Conservation (phyloP, 2,888 invertebrate species). For the Octodonta nipae region DNA sequence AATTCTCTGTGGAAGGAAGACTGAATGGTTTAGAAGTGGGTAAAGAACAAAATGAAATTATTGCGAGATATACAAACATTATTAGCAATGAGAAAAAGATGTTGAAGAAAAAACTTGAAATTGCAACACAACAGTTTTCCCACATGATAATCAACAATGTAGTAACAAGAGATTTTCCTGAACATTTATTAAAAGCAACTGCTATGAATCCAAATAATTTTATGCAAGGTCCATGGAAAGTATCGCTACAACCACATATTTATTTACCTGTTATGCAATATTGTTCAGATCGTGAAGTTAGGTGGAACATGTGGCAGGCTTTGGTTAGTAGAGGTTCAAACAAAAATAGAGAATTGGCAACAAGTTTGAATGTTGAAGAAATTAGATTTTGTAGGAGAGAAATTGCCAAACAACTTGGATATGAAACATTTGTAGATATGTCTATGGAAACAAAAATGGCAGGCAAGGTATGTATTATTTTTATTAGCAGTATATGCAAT, state of each 20-base stretch:
- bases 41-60: conserved; percentile 38
- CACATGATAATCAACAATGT: conserved; percentile 53
- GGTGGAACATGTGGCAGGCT: conserved; percentile 81
- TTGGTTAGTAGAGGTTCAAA: conserved; percentile 56
- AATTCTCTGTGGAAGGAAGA: conserved; percentile 68
- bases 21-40: conserved; percentile 66
- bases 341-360: conserved; percentile 50
- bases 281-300: conserved; percentile 62
- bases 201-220: conserved; percentile 47
- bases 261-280: conserved; percentile 67
- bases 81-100: conserved; percentile 44
- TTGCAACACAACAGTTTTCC: conserved; percentile 51
- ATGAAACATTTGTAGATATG: conserved; percentile 65
- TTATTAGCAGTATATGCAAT: too few species aligned
- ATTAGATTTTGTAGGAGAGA: conserved; percentile 55
- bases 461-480: too few species aligned
- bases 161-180: conserved; percentile 61
- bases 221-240: conserved; percentile 67
- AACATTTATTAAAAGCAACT: conserved; percentile 50
- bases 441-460: conserved; percentile 93
- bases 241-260: conserved; percentile 61
- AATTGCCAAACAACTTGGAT: conserved; percentile 67
- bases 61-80: conserved; percentile 42
- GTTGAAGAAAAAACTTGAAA: conserved; percentile 55
- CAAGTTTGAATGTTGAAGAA: conserved; percentile 62